phyloP scores from a whole-genome alignment of 2,888 invertebrate species.

The Cynaeus angustus region DNA sequence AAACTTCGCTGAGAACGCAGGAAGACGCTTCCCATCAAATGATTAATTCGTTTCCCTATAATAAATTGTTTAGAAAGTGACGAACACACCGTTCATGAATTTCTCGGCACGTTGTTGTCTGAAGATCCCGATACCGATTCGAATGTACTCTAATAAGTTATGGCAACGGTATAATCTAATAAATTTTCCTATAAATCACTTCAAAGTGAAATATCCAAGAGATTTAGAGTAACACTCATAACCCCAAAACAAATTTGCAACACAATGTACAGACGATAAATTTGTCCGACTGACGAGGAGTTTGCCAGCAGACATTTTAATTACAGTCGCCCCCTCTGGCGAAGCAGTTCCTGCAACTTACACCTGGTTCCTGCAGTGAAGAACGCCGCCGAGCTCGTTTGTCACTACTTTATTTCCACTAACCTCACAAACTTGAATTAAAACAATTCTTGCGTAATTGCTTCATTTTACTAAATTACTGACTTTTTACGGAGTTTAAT shows the following conservation, averaged over 20 bases:
- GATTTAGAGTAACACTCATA: conserved; percentile 64
- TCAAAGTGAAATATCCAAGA: conserved; percentile 63
- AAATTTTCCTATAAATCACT: conserved; percentile 58
- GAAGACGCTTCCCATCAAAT: conserved; percentile 5
- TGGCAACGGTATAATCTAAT: conserved; percentile 48
- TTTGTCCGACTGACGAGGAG: conserved; percentile 68
- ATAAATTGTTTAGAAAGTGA: conserved; percentile 38
- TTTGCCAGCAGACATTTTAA: conserved; percentile 70
- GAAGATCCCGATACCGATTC: conserved; percentile 34
- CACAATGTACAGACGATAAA: conserved; percentile 69
- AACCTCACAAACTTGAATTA: conserved; percentile 58
- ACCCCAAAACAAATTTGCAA: conserved; percentile 69
- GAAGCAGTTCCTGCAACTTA: conserved; percentile 56
- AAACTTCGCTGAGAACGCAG: background rate
- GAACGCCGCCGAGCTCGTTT: conserved; percentile 50
- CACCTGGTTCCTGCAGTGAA: conserved; percentile 61
- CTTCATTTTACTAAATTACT: conserved; percentile 63
- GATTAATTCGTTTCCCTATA: conserved; percentile 25
- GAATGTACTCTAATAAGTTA: conserved; percentile 35
- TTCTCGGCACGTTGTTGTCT: conserved; percentile 31
- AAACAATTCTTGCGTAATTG: conserved; percentile 62
- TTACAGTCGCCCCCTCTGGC: conserved; percentile 65
- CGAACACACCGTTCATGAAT: conserved; percentile 23
- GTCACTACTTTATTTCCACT: conserved; percentile 56
- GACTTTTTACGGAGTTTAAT: conserved; percentile 15